Base-by-base conservation (phyloP, 2,888 invertebrate species). In the Furcula furcula region DNA sequence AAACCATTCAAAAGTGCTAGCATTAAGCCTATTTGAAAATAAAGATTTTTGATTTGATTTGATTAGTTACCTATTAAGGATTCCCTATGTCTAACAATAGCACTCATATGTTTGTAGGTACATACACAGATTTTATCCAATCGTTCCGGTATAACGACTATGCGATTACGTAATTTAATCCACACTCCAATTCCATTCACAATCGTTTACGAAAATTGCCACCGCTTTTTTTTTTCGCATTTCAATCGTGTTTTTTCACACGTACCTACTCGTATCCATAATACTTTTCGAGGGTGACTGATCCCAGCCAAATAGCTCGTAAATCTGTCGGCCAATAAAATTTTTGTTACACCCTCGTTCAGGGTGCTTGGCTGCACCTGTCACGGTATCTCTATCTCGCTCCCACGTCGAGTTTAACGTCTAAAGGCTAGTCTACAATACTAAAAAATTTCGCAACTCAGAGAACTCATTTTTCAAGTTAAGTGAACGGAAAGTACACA, bases 361-460 rank as follows among this genome's bases (percentile, higher is more conserved):
- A 49, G 43, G 46, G 58, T 48, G 57, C 62, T 65, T 61, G 30
- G 27, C 42, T 41, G 46, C 66, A 70, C 65, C 74, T 73, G 75
- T 49, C 65, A 58, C 70, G 50, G 30, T 46, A 25, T 40, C 51
- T 43, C 56, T 50, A 34, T 59, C 63, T 44, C 55, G 46, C 51
- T 63, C 44, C 25, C 44, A 42, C 62, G 13, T 9, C 29, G 13
- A 29, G 31, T 39, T 34, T 28, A n/a, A n/a, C n/a, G 26, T 14
- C 20, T 51, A 44, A 48, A 40, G 44, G 34, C 39, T 22, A 36
- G 26, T n/a, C n/a, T n/a, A n/a, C n/a, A n/a, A n/a, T n/a, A n/a
- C n/a, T n/a, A n/a, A n/a, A n/a, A n/a, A n/a, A n/a, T n/a, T n/a
- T n/a, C n/a, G n/a, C n/a, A n/a, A n/a, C n/a, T n/a, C n/a, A n/a